Percentiles rank a stretch among this genome's conserved stretches.
Evolutionary conservation across 2,797 vertebrate genomes (phyloP).

Genomic region (Darevskia nairensis): DNA sequence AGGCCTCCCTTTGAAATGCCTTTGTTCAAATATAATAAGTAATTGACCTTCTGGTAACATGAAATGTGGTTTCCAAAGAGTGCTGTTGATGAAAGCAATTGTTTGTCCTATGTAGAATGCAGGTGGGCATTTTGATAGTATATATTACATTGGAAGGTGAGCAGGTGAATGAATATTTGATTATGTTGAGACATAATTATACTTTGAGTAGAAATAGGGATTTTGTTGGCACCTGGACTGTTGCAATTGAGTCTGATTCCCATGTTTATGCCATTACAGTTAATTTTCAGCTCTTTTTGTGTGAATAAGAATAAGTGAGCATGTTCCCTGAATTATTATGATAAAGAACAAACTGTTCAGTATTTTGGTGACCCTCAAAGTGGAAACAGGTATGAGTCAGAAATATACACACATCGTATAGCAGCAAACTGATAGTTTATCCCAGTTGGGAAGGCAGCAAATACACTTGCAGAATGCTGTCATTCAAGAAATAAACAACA

Average conservation of each 20-base stretch:
- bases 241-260: background rate
- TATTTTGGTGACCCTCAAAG: slow-evolving; percentile 20
- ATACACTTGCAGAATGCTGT: background rate
- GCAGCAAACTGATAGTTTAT: background rate
- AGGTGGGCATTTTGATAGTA: background rate
- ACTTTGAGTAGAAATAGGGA: background rate
- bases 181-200: background rate
- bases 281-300: slow-evolving; percentile 14
- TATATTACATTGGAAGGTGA: background rate
- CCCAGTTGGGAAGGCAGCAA: slow-evolving; percentile 23
- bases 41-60: background rate
- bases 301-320: slow-evolving; percentile 25
- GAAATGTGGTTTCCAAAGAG: background rate
- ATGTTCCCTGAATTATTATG: slow-evolving; percentile 18
- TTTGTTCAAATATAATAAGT: background rate
- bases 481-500: slow-evolving; percentile 32
- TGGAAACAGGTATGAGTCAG: slow-evolving; percentile 12
- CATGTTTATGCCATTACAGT: background rate
- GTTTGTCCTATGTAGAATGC: background rate
- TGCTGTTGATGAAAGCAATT: too few species aligned
- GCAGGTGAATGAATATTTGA: background rate
- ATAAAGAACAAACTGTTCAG: slow-evolving; percentile 23
- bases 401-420: slow-evolving; percentile 4
- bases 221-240: background rate
- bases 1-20: background rate